Conservation (phyloP, 2,113 vertebrate species). For the Takifugu flavidus region DNA sequence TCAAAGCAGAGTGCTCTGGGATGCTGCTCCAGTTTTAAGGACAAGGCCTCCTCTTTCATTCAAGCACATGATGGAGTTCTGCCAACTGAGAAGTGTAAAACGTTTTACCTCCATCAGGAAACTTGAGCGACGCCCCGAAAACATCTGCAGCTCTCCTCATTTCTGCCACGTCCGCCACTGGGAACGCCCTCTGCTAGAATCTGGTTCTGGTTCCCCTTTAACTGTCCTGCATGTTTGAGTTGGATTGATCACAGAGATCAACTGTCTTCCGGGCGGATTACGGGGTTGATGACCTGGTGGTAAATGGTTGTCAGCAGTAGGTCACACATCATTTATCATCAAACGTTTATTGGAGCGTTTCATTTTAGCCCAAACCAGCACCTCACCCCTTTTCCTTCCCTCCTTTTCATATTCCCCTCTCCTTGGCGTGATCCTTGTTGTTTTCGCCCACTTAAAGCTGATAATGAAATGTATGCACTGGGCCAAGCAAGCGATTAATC, state of each 20-base stretch:
- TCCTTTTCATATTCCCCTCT: constrained; percentile 10
- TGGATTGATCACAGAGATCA: constrained; percentile 2
- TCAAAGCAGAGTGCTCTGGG: constrained; percentile 38
- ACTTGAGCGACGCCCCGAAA: no score
- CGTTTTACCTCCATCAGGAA: constrained; percentile 9
- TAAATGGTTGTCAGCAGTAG: constrained; percentile 21
- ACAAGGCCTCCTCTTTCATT: constrained; percentile 11
- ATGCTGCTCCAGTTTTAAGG: constrained; percentile 19
- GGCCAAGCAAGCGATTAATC: constrained; percentile 88
- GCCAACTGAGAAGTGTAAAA: constrained; percentile 7
- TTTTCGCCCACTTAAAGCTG: constrained; percentile 88
- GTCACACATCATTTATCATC: not conserved
- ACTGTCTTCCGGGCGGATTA: not conserved
- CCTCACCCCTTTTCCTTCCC: constrained; percentile 1
- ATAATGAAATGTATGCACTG: constrained; percentile 89
- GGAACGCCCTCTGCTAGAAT: no score
- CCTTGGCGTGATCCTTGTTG: constrained; percentile 79
- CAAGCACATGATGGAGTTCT: constrained; percentile 14
- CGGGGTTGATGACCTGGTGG: not conserved
- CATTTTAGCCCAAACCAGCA: constrained; percentile 4
- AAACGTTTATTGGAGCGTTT: no score
- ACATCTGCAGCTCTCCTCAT: no score
- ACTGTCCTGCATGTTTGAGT: not conserved
- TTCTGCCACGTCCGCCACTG: no score
- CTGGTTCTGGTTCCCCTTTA: not conserved